Percentiles rank a stretch among this genome's conserved stretches.
These are phyloP conservation scores for Theocolax elegans DNA, from an alignment of 1,140 invertebrate genomes.

Conservation along the genomic window DNA sequence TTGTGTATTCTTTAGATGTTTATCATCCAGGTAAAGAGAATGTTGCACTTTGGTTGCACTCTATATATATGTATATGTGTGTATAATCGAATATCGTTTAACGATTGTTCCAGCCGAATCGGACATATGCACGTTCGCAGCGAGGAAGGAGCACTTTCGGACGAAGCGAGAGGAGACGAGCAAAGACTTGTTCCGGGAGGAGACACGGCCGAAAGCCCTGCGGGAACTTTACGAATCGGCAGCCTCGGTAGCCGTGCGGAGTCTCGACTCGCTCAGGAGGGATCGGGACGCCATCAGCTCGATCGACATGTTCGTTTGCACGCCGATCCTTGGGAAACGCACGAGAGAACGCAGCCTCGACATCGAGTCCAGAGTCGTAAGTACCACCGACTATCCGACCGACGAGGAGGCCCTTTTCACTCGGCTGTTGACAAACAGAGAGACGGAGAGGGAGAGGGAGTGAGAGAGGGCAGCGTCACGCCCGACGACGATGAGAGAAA, in stretches of 20 bases:
- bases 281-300: slow-evolving; percentile 64
- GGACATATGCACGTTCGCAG: slow-evolving; percentile 83
- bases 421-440: slow-evolving; percentile 51
- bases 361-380: slow-evolving; percentile 88
- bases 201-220: slow-evolving; percentile 76
- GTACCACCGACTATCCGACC: background rate
- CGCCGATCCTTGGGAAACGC: slow-evolving; percentile 77
- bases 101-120: slow-evolving; percentile 82
- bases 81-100: too few species aligned
- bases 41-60: too few species aligned
- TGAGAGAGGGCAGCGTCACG: background rate
- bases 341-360: slow-evolving; percentile 80
- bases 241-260: slow-evolving; percentile 68
- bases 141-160: slow-evolving; percentile 79
- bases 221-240: slow-evolving; percentile 78
- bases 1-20: too few species aligned
- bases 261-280: slow-evolving; percentile 68
- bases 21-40: too few species aligned
- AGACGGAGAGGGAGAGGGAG: background rate
- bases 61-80: too few species aligned
- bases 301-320: slow-evolving; percentile 77
- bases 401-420: too few species aligned
- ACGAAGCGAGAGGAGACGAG: slow-evolving; percentile 72
- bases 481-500: too few species aligned
- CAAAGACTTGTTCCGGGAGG: slow-evolving; percentile 76